These are phyloP conservation scores for Apis laboriosa DNA, from an alignment of 1,140 invertebrate genomes.

Conservation along the genomic window DNA sequence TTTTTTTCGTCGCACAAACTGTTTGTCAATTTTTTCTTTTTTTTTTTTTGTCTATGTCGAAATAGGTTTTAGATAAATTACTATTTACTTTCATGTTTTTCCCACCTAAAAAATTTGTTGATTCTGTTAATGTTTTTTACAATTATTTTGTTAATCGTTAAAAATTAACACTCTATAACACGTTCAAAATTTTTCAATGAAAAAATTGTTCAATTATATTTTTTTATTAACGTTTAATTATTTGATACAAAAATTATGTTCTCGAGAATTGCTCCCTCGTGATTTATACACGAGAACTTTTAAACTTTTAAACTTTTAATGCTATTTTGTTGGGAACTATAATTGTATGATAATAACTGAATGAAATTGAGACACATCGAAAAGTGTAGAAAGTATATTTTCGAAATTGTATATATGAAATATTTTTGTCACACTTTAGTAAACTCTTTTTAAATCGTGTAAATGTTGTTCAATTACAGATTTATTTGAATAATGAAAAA, in stretches of 20 bases:
- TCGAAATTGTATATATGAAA: neutral
- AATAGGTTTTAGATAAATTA: neutral
- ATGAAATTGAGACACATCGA: neutral
- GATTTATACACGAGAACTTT: neutral
- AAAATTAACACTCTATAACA: too few species aligned
- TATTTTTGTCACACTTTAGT: neutral
- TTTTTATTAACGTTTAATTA: neutral
- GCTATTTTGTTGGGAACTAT: neutral
- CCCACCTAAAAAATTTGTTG: neutral
- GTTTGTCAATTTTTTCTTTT: neutral
- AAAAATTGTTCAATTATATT: too few species aligned
- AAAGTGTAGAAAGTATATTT: neutral
- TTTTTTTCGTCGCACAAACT: neutral
- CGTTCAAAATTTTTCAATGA: too few species aligned
- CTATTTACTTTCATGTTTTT: neutral
- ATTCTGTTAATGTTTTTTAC: too few species aligned
- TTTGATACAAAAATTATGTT: too few species aligned
- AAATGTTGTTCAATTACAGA: too few species aligned
- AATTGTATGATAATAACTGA: neutral
- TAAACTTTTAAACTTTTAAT: neutral
- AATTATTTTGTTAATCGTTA: too few species aligned
- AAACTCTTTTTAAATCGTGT: too few species aligned
- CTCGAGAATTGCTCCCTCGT: fast-evolving
- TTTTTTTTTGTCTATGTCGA: neutral
- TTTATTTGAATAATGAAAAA: too few species aligned